Conservation (phyloP, 2,113 vertebrate species). For the Paratilapia polleni region DNA sequence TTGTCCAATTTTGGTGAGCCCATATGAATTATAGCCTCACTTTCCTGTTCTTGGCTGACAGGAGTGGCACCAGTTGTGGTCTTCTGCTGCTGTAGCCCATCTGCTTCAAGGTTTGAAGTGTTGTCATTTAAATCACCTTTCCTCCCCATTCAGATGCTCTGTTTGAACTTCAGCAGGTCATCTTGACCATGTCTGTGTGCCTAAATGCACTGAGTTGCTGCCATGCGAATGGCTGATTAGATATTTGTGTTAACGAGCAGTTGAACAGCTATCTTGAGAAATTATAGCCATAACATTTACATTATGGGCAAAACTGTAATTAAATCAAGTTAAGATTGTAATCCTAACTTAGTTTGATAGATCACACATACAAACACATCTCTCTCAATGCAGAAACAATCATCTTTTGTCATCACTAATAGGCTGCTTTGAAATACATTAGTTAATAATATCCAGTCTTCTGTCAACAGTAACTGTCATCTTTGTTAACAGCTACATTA, state of each 20-base stretch:
- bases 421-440: constrained; percentile 9
- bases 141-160: neutral
- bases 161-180: neutral
- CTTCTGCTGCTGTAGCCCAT: neutral
- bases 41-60: neutral
- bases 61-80: neutral
- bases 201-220: neutral
- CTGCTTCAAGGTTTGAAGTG: neutral
- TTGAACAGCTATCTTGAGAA: neutral
- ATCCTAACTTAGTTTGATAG: neutral
- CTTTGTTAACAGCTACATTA: constrained; percentile 46
- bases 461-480: constrained; percentile 16
- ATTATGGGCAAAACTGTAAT: neutral
- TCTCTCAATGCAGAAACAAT: neutral
- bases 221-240: too few species aligned
- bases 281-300: neutral
- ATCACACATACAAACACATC: neutral
- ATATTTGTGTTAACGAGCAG: neutral
- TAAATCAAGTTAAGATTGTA: neutral
- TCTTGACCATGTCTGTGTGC: neutral
- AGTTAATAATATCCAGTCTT: constrained; percentile 13
- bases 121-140: neutral
- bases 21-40: neutral
- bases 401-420: neutral
- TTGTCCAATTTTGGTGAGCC: too few species aligned